A percentile compares a stretch with the other conserved stretches of the same genome.
phyloP scores from a whole-genome alignment of 1,140 invertebrate genomes.

The Megalonaias nervosa region DNA sequence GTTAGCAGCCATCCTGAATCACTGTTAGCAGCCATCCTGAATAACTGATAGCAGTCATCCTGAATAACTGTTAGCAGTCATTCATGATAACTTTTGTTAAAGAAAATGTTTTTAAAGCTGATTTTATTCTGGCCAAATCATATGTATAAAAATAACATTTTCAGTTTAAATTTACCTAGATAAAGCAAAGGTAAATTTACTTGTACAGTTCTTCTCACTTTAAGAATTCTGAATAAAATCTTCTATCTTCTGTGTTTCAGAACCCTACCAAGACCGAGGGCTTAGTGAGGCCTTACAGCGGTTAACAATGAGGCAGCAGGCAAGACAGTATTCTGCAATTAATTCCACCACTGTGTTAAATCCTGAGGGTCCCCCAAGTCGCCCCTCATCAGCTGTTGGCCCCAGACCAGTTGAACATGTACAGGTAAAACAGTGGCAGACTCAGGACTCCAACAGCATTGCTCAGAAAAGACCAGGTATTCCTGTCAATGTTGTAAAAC shows the following conservation, averaged over 20 bases:
- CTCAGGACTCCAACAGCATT: slow-evolving; percentile 17
- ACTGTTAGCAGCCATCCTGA: no score
- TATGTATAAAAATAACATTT: no score
- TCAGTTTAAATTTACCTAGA: no score
- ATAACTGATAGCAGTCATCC: no score
- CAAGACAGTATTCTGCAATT: slow-evolving; percentile 65
- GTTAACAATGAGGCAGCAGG: slow-evolving; percentile 62
- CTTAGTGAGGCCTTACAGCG: slow-evolving; percentile 66
- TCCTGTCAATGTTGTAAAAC: slow-evolving; percentile 5
- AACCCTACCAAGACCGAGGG: slow-evolving; percentile 64
- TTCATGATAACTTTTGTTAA: no score
- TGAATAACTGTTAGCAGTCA: no score
- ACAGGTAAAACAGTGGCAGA: slow-evolving; percentile 17
- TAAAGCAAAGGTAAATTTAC: no score
- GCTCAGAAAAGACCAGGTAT: slow-evolving; percentile 9
- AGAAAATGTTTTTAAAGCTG: no score
- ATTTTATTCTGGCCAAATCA: no score
- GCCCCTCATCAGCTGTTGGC: slow-evolving; percentile 27
- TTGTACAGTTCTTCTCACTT: no score
- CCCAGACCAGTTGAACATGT: slow-evolving; percentile 9
- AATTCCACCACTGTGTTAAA: slow-evolving; percentile 56
- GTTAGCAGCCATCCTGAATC: no score
- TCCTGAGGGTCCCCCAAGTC: slow-evolving; percentile 26
- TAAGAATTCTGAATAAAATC: no score
- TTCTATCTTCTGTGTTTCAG: slow-evolving; percentile 35